phyloP scores from a whole-genome alignment of 2,797 vertebrate genomes.

The Notamacropus eugenii region DNA sequence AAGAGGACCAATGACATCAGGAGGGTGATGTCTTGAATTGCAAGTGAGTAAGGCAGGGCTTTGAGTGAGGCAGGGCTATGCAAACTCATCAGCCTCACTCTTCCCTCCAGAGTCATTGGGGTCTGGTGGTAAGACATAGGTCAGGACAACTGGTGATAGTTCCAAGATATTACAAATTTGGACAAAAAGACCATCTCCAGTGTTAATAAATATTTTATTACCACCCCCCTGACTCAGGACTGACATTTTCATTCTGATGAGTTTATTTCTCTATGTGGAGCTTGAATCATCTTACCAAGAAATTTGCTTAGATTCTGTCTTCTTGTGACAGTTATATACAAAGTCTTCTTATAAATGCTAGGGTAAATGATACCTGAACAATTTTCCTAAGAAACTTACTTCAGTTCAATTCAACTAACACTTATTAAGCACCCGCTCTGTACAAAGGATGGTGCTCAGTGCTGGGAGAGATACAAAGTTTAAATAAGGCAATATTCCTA shows the following conservation, averaged over 20 bases:
- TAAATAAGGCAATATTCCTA: neutral
- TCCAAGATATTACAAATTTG: neutral
- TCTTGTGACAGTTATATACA: neutral
- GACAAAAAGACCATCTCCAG: neutral
- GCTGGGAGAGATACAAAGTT: neutral
- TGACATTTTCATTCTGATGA: slow-evolving; percentile 27
- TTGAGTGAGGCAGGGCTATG: neutral
- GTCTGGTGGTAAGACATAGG: neutral
- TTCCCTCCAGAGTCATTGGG: neutral
- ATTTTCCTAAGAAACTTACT: neutral
- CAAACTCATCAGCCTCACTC: neutral
- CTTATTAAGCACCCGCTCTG: neutral
- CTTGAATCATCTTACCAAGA: neutral
- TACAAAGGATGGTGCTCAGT: neutral
- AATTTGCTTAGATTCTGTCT: neutral
- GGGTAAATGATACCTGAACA: neutral
- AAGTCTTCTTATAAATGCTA: neutral
- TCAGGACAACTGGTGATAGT: neutral
- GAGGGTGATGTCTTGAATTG: neutral
- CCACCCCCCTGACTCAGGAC: neutral
- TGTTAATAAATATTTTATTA: slow-evolving; percentile 3
- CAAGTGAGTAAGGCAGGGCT: neutral
- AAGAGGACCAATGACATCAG: neutral
- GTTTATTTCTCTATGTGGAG: neutral
- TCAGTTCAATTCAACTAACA: neutral